A percentile compares a stretch with the other conserved stretches of the same genome.
Conservation (phyloP, 53 echinoderm and acorn worm species). For the Mesocentrotus franciscanus region DNA sequence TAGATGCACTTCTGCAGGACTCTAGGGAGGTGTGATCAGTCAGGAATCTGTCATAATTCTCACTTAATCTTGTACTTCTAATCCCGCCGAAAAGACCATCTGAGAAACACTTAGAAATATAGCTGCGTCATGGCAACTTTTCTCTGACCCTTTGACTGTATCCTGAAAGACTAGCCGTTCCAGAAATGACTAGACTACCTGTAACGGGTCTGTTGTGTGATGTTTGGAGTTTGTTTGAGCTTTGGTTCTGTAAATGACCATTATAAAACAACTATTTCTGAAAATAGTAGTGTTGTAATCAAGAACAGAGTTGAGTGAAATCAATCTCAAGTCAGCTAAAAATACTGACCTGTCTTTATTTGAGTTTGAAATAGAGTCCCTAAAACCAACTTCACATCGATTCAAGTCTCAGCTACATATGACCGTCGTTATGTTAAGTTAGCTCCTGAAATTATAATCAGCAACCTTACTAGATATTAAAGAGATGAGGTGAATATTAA, state of each 20-base stretch:
- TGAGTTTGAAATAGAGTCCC: no score
- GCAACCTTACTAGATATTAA: no score
- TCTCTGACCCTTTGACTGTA: slow-evolving; percentile 3
- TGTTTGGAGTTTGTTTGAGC: background rate
- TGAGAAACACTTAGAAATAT: background rate
- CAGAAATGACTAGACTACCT: slow-evolving; percentile 53
- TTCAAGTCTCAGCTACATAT: no score
- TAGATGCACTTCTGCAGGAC: background rate
- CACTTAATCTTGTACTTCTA: slow-evolving; percentile 22
- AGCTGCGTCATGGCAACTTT: slow-evolving; percentile 14
- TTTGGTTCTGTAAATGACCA: background rate
- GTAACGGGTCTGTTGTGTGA: slow-evolving; percentile 2
- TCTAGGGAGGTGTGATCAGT: slow-evolving; percentile 3
- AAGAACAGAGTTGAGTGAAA: background rate
- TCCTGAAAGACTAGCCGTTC: slow-evolving; percentile 29
- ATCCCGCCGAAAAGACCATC: background rate
- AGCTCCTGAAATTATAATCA: no score
- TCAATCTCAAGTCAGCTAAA: background rate
- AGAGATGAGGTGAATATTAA: no score
- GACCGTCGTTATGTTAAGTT: no score
- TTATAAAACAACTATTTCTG: background rate
- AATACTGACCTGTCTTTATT: background rate
- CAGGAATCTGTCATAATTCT: slow-evolving; percentile 31
- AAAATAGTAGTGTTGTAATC: background rate
- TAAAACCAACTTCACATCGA: no score